A percentile compares a stretch with the other conserved stretches of the same genome.
These are phyloP conservation scores for Aphidius ervi DNA, from an alignment of 1,140 invertebrate species.

Conservation along the genomic window DNA sequence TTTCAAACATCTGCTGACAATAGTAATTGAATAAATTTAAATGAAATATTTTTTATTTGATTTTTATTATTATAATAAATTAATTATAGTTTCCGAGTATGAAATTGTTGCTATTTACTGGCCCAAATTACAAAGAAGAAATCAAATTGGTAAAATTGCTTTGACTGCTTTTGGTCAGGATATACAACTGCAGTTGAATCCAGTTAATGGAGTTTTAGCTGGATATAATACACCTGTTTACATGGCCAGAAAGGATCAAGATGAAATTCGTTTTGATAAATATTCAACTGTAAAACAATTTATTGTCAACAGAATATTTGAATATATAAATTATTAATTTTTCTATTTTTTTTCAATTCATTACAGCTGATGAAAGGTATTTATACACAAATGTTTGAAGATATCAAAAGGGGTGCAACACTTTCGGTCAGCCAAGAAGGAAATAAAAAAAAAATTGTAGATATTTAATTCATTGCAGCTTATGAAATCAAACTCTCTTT, in stretches of 20 bases:
- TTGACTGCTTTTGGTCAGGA: slow-evolving; percentile 17
- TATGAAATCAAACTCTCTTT: neutral
- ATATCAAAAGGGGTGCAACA: neutral
- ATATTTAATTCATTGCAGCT: neutral
- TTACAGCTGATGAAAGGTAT: neutral
- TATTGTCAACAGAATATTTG: too few relatives aligned
- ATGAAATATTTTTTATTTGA: too few relatives aligned
- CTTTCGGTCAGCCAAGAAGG: neutral
- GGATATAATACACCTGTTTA: slow-evolving; percentile 17
- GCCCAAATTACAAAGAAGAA: slow-evolving; percentile 14
- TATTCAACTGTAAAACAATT: neutral
- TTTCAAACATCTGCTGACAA: neutral
- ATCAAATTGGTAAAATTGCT: neutral
- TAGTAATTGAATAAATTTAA: too few relatives aligned
- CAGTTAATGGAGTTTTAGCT: slow-evolving; percentile 15
- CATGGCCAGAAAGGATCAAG: neutral
- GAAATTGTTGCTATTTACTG: slow-evolving; percentile 14
- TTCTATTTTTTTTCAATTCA: neutral
- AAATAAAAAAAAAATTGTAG: neutral
- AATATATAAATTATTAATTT: too few relatives aligned
- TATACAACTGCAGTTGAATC: slow-evolving; percentile 15
- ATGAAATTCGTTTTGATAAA: neutral
- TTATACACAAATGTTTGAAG: neutral
- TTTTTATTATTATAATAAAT: too few relatives aligned
- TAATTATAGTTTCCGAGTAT: slow-evolving; percentile 17